Evolutionary conservation across 1,140 invertebrate genomes (phyloP).

Genomic region (Planococcus citri): DNA sequence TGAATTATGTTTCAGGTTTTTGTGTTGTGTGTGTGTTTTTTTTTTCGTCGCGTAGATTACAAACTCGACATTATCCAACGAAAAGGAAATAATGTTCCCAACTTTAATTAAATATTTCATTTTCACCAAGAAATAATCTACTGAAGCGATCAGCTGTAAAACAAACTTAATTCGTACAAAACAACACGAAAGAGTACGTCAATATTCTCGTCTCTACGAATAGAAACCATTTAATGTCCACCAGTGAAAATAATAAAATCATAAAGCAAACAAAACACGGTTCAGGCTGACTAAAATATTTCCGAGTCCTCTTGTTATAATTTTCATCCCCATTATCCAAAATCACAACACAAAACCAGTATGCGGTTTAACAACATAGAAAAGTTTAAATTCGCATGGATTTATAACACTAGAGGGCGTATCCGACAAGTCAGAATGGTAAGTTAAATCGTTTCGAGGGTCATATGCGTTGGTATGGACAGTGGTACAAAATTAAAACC

Average conservation of each 20-base stretch:
- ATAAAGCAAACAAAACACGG: conserved; percentile 3
- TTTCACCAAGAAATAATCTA: not conserved
- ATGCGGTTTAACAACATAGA: not conserved
- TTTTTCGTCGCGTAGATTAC: not conserved
- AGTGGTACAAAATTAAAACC: not conserved
- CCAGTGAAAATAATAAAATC: not conserved
- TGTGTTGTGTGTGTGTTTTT: not conserved
- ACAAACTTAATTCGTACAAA: not conserved
- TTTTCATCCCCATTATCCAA: not conserved
- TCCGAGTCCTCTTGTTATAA: not conserved
- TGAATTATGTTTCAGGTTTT: not conserved
- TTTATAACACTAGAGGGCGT: not conserved
- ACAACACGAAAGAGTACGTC: not conserved
- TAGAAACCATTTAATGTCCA: not conserved
- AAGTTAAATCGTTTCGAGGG: not conserved
- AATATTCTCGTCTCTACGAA: not conserved
- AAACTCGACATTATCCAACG: not conserved
- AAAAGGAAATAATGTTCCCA: not conserved
- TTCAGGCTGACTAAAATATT: not conserved
- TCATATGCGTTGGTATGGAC: not conserved
- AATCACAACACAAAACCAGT: not conserved
- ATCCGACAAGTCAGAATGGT: not conserved
- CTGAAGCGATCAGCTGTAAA: not conserved
- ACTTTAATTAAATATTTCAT: conserved; percentile 4
- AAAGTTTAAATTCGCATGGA: not conserved